phyloP scores from a whole-genome alignment of 2,888 invertebrate genomes.

The Crocallis elinguaria region DNA sequence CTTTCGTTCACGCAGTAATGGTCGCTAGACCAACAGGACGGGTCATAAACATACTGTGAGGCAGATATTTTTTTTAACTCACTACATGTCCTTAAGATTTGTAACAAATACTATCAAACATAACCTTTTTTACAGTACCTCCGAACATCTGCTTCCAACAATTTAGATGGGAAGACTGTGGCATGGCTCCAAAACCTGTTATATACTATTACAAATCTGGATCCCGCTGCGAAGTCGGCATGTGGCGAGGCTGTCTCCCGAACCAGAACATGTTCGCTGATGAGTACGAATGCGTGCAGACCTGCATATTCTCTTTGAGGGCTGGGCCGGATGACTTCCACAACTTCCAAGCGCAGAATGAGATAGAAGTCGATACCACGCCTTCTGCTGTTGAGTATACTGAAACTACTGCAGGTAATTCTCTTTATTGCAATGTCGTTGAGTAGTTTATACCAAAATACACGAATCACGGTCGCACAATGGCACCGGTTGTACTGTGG shows the following conservation, averaged over 20 bases:
- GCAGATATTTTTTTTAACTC: too few species aligned
- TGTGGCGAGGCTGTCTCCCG: slow-evolving; percentile 74
- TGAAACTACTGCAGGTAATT: too few species aligned
- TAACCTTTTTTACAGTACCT: slow-evolving; percentile 41
- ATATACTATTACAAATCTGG: slow-evolving; percentile 74
- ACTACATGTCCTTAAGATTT: too few species aligned
- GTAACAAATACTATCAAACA: background rate
- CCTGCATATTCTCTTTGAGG: slow-evolving; percentile 63
- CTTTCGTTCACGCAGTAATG: too few species aligned
- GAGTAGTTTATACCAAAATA: too few species aligned
- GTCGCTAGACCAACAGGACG: too few species aligned
- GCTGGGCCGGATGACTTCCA: slow-evolving; percentile 52
- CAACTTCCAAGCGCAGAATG: slow-evolving; percentile 6
- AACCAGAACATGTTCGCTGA: slow-evolving; percentile 73
- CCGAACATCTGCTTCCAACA: slow-evolving; percentile 61
- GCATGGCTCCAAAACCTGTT: slow-evolving; percentile 56
- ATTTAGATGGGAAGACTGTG: slow-evolving; percentile 73
- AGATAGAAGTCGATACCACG: background rate
- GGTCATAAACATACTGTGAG: too few species aligned
- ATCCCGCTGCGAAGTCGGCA: slow-evolving; percentile 72
- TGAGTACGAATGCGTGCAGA: slow-evolving; percentile 70
- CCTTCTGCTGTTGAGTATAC: too few species aligned
- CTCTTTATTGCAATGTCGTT: too few species aligned
- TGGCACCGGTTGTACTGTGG: too few species aligned
- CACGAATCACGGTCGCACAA: too few species aligned